Conservation (phyloP, 2,113 vertebrate species). For the Solea solea region DNA sequence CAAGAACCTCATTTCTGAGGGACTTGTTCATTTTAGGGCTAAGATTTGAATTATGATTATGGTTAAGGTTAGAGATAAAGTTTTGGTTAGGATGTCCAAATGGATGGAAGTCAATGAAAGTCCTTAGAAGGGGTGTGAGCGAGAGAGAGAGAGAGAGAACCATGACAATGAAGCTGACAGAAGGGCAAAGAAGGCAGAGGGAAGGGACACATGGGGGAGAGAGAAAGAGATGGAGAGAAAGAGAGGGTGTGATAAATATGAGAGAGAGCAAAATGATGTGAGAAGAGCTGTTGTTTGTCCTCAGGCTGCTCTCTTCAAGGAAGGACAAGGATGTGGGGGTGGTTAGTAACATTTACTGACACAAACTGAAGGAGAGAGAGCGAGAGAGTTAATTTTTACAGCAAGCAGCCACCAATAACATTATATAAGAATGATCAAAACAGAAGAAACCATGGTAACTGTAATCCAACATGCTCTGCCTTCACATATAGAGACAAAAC, state of each 20-base stretch:
- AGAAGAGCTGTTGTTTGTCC: conserved; percentile 77
- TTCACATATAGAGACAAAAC: conserved; percentile 16
- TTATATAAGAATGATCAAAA: conserved; percentile 78
- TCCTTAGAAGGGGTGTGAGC: no score
- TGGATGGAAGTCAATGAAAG: no score
- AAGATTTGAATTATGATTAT: no score
- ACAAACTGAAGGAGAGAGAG: conserved; percentile 56
- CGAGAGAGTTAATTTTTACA: conserved; percentile 55
- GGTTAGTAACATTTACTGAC: conserved; percentile 76
- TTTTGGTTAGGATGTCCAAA: no score
- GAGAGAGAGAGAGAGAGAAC: conserved; percentile 24
- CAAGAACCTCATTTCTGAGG: no score
- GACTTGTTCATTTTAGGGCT: no score
- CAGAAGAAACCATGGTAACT: conserved; percentile 76
- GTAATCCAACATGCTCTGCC: conserved; percentile 50
- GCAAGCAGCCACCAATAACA: conserved; percentile 74
- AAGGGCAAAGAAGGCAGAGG: conserved; percentile 28
- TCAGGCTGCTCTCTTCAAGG: conserved; percentile 75
- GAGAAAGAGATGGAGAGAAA: conserved; percentile 26
- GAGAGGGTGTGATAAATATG: conserved; percentile 51
- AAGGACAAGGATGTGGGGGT: conserved; percentile 78
- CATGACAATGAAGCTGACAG: conserved; percentile 44
- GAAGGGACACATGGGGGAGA: conserved; percentile 10
- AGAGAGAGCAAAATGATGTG: conserved; percentile 60
- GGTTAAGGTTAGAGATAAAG: no score